These are phyloP conservation scores for Amphilophus citrinellus DNA, from an alignment of 2,113 vertebrate species.

Conservation along the genomic window DNA sequence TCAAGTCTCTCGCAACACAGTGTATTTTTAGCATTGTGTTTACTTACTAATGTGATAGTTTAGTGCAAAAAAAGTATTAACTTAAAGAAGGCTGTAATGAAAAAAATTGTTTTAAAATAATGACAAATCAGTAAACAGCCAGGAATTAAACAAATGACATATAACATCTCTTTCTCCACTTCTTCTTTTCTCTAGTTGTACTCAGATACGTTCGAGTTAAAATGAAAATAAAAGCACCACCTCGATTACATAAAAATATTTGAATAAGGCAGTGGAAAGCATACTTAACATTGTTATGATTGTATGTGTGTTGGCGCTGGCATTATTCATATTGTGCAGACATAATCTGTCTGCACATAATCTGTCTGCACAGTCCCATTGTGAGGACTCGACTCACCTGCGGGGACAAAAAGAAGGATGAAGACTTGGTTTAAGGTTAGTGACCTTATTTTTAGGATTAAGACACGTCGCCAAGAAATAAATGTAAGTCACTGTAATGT, in stretches of 20 bases:
- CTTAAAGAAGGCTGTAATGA: neutral
- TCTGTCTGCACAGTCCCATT: neutral
- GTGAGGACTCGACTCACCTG: neutral
- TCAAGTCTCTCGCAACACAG: too few species aligned
- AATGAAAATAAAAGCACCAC: constrained; percentile 1
- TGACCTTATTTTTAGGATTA: neutral
- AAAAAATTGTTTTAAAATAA: neutral
- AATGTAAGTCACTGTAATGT: neutral
- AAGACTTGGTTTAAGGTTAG: neutral
- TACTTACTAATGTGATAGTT: neutral
- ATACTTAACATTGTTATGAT: neutral
- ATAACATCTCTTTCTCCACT: neutral
- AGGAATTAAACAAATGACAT: neutral
- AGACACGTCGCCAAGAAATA: neutral
- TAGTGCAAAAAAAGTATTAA: neutral
- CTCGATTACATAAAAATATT: neutral
- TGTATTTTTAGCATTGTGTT: neutral
- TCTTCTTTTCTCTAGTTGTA: neutral
- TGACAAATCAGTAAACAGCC: neutral
- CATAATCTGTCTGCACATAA: neutral
- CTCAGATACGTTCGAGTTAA: neutral
- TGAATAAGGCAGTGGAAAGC: neutral
- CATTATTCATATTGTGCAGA: neutral
- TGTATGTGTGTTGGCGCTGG: neutral
- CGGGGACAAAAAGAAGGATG: neutral